A percentile compares a stretch with the other conserved stretches of the same genome.
Evolutionary conservation across 2,888 invertebrate species (phyloP).

Genomic region (Chironomus riparius): DNA sequence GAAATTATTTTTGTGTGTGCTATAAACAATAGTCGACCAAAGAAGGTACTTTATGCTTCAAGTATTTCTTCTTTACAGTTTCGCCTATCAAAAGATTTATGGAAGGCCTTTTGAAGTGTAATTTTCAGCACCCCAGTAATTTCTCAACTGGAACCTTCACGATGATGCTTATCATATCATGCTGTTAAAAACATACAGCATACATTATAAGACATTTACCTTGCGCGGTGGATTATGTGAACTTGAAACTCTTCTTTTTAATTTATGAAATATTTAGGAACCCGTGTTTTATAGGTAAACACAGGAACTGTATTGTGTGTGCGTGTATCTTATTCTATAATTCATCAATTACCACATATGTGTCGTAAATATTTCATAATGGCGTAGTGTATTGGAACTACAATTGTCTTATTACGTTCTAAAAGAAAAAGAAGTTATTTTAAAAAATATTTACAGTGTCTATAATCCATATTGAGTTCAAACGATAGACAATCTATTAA

Average conservation of each 20-base stretch:
- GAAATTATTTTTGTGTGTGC: neutral
- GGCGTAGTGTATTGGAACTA: neutral
- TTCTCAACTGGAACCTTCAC: neutral
- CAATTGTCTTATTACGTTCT: neutral
- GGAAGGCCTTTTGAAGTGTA: conserved; percentile 4
- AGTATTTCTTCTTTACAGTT: neutral
- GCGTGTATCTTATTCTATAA: too few species aligned
- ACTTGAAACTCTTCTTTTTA: neutral
- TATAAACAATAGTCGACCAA: neutral
- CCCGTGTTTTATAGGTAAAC: too few species aligned
- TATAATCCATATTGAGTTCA: neutral
- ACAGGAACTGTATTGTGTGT: too few species aligned
- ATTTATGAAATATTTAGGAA: too few species aligned
- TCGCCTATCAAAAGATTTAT: neutral
- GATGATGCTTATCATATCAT: neutral
- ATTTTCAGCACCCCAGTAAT: conserved; percentile 2
- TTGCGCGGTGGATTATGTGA: neutral
- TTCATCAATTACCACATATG: neutral
- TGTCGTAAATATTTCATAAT: neutral
- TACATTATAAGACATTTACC: neutral
- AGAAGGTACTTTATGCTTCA: neutral
- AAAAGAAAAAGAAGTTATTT: neutral
- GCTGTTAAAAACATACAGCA: neutral
- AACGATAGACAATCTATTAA: neutral
- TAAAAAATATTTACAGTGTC: neutral